These are phyloP conservation scores for Pseudorasbora parva DNA, from an alignment of 2,113 vertebrate genomes.

Conservation along the genomic window DNA sequence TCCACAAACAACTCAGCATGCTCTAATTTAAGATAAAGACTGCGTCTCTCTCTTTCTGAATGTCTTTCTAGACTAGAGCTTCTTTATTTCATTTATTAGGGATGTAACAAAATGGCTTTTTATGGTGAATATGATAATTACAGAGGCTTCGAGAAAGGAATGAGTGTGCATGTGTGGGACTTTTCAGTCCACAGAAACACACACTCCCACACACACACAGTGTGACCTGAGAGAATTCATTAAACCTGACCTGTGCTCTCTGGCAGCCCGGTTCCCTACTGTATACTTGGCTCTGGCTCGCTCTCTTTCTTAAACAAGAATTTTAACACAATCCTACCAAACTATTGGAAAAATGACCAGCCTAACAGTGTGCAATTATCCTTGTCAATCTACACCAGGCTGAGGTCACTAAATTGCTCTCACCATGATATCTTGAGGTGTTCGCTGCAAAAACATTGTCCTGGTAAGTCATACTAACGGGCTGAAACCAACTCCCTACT, in stretches of 20 bases:
- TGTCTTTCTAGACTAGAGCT: neutral
- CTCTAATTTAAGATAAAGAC: slow-evolving; percentile 37
- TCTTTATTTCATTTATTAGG: slow-evolving; percentile 24
- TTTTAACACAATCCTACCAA: slow-evolving; percentile 29
- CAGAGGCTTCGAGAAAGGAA: slow-evolving; percentile 7
- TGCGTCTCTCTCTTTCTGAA: neutral
- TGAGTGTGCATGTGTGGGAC: neutral
- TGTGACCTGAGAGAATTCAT: slow-evolving; percentile 72
- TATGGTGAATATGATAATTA: slow-evolving; percentile 29
- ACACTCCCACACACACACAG: slow-evolving; percentile 60
- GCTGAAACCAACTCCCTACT: slow-evolving; percentile 18
- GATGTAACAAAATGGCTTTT: neutral
- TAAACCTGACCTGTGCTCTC: slow-evolving; percentile 62
- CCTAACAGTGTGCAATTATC: slow-evolving; percentile 19
- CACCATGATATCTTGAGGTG: slow-evolving; percentile 41
- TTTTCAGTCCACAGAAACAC: slow-evolving; percentile 27
- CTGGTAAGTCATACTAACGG: slow-evolving; percentile 5
- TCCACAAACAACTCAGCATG: slow-evolving; percentile 16
- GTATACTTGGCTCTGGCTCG: slow-evolving; percentile 9
- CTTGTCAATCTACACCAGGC: slow-evolving; percentile 13
- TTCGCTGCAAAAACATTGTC: neutral
- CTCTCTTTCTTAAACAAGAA: slow-evolving; percentile 26
- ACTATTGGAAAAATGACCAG: slow-evolving; percentile 14
- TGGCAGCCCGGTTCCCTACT: slow-evolving; percentile 27
- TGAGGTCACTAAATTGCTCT: slow-evolving; percentile 38